Percentiles rank a stretch among this genome's conserved stretches.
Evolutionary conservation across 2,113 vertebrate species (phyloP).

Genomic region (Daubentonia madagascariensis): DNA sequence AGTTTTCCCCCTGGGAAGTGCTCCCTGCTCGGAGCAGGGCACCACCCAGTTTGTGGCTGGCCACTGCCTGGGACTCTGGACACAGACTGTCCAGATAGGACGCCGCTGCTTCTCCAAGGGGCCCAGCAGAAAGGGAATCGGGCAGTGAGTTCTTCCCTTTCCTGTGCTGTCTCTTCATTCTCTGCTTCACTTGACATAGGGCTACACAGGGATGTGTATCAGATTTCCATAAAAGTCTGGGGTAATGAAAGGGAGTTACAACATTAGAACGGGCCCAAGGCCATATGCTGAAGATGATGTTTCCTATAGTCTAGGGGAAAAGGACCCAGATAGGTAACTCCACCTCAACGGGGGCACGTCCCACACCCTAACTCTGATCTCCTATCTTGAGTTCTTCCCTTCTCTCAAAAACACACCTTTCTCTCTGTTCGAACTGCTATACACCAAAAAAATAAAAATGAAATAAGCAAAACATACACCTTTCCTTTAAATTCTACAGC

Average conservation of each 20-base stretch:
- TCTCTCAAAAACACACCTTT: not conserved
- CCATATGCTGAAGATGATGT: not conserved
- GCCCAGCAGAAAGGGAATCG: not conserved
- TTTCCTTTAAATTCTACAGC: not conserved
- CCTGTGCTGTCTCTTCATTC: not conserved
- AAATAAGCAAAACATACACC: not conserved
- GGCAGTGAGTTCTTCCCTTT: not conserved
- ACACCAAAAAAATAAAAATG: not conserved
- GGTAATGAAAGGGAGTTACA: not conserved
- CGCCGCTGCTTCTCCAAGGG: not conserved
- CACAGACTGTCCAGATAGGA: not conserved
- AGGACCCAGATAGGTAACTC: not conserved
- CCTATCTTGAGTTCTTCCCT: not conserved
- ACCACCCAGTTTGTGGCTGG: not conserved
- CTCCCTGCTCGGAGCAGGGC: not conserved
- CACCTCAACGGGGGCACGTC: rapidly evolving
- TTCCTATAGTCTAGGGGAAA: not conserved
- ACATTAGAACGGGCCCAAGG: not conserved
- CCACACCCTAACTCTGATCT: not conserved
- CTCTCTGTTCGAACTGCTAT: not conserved
- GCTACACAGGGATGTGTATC: not conserved
- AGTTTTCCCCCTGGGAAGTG: not conserved
- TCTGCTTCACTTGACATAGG: not conserved
- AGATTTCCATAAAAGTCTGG: not conserved
- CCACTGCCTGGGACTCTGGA: not conserved